These are phyloP conservation scores for Rhinolophus ferrumequinum DNA, from an alignment of 2,113 vertebrate genomes.

Conservation along the genomic window DNA sequence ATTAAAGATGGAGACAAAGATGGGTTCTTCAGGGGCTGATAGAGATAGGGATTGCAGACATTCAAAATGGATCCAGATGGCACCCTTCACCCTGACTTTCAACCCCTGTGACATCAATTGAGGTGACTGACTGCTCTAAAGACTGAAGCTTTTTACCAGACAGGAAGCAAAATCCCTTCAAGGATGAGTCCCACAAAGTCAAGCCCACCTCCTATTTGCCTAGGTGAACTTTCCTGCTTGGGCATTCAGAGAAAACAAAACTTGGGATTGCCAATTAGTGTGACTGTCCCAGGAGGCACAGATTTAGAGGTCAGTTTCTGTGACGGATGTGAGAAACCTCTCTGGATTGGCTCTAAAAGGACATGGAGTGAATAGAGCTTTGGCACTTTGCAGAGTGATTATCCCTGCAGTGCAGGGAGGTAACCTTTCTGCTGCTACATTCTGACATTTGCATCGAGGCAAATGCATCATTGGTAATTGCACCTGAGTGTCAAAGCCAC, in stretches of 20 bases:
- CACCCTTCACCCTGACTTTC: not conserved
- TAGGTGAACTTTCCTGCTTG: not conserved
- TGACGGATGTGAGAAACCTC: conserved; percentile 47
- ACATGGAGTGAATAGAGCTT: not conserved
- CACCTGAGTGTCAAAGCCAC: conserved; percentile 74
- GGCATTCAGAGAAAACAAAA: conserved; percentile 36
- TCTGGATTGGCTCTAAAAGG: not conserved
- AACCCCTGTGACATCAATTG: not conserved
- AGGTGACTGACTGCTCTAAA: not conserved
- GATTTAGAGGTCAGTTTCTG: conserved; percentile 51
- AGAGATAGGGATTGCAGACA: not conserved
- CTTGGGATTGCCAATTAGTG: conserved; percentile 30
- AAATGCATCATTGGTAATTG: conserved; percentile 80
- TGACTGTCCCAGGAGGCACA: conserved; percentile 36
- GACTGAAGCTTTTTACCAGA: not conserved
- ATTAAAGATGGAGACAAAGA: conserved; percentile 15
- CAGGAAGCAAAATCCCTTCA: not conserved
- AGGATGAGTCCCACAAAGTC: not conserved
- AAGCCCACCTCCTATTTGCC: not conserved
- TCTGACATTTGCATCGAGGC: conserved; percentile 81
- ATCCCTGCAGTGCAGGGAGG: conserved; percentile 64
- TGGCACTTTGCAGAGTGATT: conserved; percentile 65
- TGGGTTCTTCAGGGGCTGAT: not conserved
- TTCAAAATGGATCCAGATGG: not conserved
- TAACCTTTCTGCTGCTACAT: conserved; percentile 77